A percentile compares a stretch with the other conserved stretches of the same genome.
phyloP scores from a whole-genome alignment of 2,113 vertebrate species.

The Brevimyrus niger region DNA sequence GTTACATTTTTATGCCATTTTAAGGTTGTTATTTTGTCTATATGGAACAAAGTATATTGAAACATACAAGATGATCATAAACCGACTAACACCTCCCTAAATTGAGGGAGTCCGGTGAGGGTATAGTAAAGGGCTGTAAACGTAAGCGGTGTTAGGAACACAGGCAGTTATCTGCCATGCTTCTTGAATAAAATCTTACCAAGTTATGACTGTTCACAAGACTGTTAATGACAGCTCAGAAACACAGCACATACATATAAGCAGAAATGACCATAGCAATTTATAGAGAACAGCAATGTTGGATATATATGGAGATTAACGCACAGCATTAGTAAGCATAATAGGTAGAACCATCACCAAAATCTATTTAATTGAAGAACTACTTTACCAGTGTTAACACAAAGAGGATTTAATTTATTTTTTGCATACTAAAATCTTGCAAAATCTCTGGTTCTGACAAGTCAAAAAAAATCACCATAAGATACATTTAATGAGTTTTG shows the following conservation, averaged over 20 bases:
- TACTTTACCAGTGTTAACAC: not conserved
- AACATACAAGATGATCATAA: slow-evolving; percentile 8
- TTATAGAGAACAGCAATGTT: slow-evolving; percentile 32
- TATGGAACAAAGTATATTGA: not conserved
- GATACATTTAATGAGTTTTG: not conserved
- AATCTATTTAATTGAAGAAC: not conserved
- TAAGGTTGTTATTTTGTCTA: not conserved
- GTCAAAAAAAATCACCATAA: not conserved
- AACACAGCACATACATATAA: slow-evolving; percentile 23
- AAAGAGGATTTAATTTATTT: not conserved
- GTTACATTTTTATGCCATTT: not conserved
- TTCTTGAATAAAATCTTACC: not conserved
- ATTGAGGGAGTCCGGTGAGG: not conserved
- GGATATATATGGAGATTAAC: slow-evolving; percentile 38
- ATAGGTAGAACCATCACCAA: not conserved
- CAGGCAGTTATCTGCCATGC: not conserved
- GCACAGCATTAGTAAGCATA: slow-evolving; percentile 16
- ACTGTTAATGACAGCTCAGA: slow-evolving; percentile 33
- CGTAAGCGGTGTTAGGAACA: slow-evolving; percentile 13
- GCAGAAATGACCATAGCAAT: slow-evolving; percentile 11
- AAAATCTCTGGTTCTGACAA: not conserved
- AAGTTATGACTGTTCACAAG: slow-evolving; percentile 33
- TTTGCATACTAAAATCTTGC: not conserved
- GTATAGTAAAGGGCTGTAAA: slow-evolving; percentile 20
- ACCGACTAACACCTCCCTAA: not conserved